Evolutionary conservation across 2,113 vertebrate genomes (phyloP), one percentile per base, ranked within the genome.

Genomic region (Zosterops borbonicus): DNA sequence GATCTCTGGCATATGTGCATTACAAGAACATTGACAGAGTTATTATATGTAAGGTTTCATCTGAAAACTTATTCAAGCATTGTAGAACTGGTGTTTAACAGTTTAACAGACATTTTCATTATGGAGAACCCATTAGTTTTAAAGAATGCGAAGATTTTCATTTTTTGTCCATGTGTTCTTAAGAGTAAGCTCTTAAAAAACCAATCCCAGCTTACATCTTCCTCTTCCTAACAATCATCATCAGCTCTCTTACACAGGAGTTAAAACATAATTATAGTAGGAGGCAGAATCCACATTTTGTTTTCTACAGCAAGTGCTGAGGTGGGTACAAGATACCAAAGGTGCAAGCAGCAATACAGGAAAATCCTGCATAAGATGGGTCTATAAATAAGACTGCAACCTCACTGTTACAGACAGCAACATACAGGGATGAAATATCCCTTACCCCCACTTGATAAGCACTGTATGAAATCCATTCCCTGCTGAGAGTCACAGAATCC

Each of bases 341-440:
- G 9, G 13, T 3, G 9, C 37, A 29, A 91, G 49, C 12, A 81
- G 52, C 21, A 91, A 70, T 5, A 53, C 22, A 83, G 78, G 29
- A 64, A 91, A 79, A 60, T 4, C 55, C 20, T 46, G 64, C 78
- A 87, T 62, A 78, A 70, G 83, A 37, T 25, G 50, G 60, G 90
- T 94, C 93, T 91, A 11, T 58, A 95, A 96, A 89, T 42, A 50
- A 70, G 22, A 77, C 23, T 77, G 76, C 78, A 83, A 62, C 29
- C 92, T 59, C 63, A 42, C 60, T 35, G 28, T 37, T 37, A 85
- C 39, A 53, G 49, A 41, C 82, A 94, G 35, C 50, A 94, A 65
- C 76, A 52, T 2, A 6, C 28, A 6, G 16, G 90, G 28, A 42
- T 23, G 37, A 52, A 86, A 90, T 23, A 42, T 21, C 67, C 79